phyloP scores from a whole-genome alignment of 2,113 vertebrate species.

The Sakesphorus luctuosus region DNA sequence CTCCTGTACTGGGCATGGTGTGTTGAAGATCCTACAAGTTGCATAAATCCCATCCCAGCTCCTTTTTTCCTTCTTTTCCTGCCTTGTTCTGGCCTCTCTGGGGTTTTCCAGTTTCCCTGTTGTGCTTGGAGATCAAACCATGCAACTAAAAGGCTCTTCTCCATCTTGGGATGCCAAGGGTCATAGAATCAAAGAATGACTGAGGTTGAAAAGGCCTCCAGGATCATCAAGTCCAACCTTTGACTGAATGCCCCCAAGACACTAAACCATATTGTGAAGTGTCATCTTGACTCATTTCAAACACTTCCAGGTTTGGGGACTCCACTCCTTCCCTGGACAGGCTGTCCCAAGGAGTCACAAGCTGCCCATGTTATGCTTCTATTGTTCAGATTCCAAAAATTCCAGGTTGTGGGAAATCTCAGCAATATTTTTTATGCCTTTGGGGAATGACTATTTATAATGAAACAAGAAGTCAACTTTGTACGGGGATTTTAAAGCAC shows the following conservation, averaged over 20 bases:
- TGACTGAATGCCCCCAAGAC: neutral
- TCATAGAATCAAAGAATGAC: rapidly evolving
- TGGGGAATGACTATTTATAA: neutral
- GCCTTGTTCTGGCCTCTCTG: neutral
- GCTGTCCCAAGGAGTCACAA: neutral
- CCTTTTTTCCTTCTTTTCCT: neutral
- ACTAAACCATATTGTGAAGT: neutral
- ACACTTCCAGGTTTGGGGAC: neutral
- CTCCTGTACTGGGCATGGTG: neutral
- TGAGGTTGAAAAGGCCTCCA: neutral
- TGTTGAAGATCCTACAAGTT: neutral
- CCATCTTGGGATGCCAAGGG: neutral
- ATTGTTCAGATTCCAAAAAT: neutral
- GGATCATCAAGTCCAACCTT: neutral
- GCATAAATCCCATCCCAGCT: neutral
- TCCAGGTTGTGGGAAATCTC: neutral
- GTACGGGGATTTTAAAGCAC: neutral
- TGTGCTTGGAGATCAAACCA: neutral
- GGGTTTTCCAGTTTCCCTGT: rapidly evolving
- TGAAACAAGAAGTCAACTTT: neutral
- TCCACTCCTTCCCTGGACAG: neutral
- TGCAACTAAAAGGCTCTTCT: neutral
- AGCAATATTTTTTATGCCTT: neutral
- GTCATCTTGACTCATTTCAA: neutral
- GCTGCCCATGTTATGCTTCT: neutral